These are phyloP conservation scores for Porites lutea DNA, from an alignment of 64 coral and sea anemone species.

Conservation along the genomic window DNA sequence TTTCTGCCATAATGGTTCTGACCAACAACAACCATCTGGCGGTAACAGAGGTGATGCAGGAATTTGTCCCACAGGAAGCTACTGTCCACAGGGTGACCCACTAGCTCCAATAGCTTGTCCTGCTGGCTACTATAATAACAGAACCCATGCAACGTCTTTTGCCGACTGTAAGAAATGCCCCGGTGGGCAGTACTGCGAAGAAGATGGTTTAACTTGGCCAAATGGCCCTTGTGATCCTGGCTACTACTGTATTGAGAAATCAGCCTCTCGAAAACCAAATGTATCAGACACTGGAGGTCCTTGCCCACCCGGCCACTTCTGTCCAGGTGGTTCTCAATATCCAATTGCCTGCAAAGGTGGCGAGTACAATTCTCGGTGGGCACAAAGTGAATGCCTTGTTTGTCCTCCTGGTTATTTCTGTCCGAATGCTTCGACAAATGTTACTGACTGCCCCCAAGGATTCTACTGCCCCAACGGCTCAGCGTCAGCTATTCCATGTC, in stretches of 20 bases:
- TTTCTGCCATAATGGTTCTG: slow-evolving; percentile 97
- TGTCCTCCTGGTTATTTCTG: slow-evolving; percentile 95
- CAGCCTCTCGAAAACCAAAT: slow-evolving; percentile 80
- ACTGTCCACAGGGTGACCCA: slow-evolving; percentile 78
- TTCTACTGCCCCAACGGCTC: slow-evolving; percentile 91
- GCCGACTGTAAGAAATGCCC: slow-evolving; percentile 74
- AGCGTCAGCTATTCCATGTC: slow-evolving; percentile 69
- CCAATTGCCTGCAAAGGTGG: slow-evolving; percentile 85
- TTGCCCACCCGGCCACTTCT: slow-evolving; percentile 89
- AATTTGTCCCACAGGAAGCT: slow-evolving; percentile 90
- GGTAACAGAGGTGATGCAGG: slow-evolving; percentile 94
- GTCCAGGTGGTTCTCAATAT: slow-evolving; percentile 77
- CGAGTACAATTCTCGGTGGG: slow-evolving; percentile 84
- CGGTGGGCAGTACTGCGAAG: slow-evolving; percentile 91
- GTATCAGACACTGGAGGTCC: slow-evolving; percentile 83
- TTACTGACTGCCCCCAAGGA: slow-evolving; percentile 82
- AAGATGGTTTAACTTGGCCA: slow-evolving; percentile 87
- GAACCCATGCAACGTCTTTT: slow-evolving; percentile 60
- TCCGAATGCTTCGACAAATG: slow-evolving; percentile 89
- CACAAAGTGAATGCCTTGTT: slow-evolving; percentile 73
- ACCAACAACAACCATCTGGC: slow-evolving; percentile 79
- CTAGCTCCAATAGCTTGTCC: slow-evolving; percentile 81
- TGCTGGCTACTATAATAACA: slow-evolving; percentile 89
- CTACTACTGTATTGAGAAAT: slow-evolving; percentile 80
- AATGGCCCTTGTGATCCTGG: slow-evolving; percentile 88